A percentile compares a stretch with the other conserved stretches of the same genome.
phyloP scores from a whole-genome alignment of 2,113 vertebrate species.

The Dermatemys mawii region DNA sequence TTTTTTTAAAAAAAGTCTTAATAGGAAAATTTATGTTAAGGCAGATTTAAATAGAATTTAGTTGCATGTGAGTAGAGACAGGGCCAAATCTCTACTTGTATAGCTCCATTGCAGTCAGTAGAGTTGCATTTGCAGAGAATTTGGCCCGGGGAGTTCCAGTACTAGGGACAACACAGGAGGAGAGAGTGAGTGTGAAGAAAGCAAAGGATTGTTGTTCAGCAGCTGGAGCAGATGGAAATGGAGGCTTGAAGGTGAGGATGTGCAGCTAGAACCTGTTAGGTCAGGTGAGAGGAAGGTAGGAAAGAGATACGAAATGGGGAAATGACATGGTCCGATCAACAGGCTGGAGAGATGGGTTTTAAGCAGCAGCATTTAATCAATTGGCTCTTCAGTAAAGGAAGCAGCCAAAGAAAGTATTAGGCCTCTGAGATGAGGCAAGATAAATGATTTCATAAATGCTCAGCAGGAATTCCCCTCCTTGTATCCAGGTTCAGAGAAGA shows the following conservation, averaged over 20 bases:
- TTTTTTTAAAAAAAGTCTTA: no score
- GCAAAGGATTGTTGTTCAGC: not conserved
- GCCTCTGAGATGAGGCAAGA: not conserved
- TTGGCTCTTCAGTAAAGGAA: not conserved
- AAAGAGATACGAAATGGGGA: not conserved
- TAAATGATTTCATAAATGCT: not conserved
- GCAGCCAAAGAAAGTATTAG: not conserved
- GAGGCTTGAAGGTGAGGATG: not conserved
- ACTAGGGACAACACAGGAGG: not conserved
- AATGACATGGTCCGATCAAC: not conserved
- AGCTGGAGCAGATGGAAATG: not conserved
- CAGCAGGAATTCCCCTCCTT: not conserved
- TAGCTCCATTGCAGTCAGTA: not conserved
- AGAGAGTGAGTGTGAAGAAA: not conserved
- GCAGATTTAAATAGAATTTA: not conserved
- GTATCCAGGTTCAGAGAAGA: not conserved
- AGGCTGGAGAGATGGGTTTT: not conserved
- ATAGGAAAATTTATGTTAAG: not conserved
- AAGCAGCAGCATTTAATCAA: not conserved
- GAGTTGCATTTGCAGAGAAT: not conserved
- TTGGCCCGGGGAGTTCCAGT: not conserved
- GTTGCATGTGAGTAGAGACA: not conserved
- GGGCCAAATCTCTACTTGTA: not conserved
- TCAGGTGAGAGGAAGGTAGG: not conserved
- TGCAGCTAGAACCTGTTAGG: not conserved